Conservation (phyloP, 2,797 vertebrate species). For the Lophotriccus pileatus region DNA sequence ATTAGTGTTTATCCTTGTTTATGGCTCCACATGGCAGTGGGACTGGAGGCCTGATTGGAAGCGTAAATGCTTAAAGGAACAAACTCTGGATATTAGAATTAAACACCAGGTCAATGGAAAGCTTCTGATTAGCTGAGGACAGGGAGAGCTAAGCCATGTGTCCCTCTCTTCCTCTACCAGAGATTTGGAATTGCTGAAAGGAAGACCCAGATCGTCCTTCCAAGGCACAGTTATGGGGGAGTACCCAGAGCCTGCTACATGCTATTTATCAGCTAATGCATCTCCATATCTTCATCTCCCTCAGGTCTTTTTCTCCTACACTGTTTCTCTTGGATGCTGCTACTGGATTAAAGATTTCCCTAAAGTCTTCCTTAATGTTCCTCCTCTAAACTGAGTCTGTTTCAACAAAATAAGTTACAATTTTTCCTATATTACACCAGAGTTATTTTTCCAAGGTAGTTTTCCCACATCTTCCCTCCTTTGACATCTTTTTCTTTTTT, state of each 20-base stretch:
- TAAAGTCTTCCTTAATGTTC: slow-evolving; percentile 18
- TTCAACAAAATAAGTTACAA: slow-evolving; percentile 25
- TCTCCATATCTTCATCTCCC: background rate
- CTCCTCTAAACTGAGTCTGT: slow-evolving; percentile 14
- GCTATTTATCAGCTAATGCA: slow-evolving; percentile 5
- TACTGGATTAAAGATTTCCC: slow-evolving; percentile 38
- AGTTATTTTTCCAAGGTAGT: background rate
- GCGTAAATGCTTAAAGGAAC: slow-evolving; percentile 34
- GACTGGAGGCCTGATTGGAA: slow-evolving; percentile 17
- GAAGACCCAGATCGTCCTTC: background rate
- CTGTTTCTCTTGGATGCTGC: slow-evolving; percentile 17
- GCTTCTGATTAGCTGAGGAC: background rate
- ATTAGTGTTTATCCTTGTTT: slow-evolving; percentile 68
- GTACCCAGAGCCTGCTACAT: background rate
- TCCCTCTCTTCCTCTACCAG: background rate
- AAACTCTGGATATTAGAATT: background rate
- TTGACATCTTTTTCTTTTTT: background rate
- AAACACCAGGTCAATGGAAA: background rate
- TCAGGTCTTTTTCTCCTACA: slow-evolving; percentile 30
- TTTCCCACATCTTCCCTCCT: background rate
- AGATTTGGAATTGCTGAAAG: background rate
- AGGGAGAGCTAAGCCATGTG: fast-evolving
- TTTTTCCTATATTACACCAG: background rate
- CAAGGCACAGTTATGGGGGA: background rate
- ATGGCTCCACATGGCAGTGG: slow-evolving; percentile 44